Conservation (phyloP, 2,797 vertebrate species). For the Protosalanx chinensis region DNA sequence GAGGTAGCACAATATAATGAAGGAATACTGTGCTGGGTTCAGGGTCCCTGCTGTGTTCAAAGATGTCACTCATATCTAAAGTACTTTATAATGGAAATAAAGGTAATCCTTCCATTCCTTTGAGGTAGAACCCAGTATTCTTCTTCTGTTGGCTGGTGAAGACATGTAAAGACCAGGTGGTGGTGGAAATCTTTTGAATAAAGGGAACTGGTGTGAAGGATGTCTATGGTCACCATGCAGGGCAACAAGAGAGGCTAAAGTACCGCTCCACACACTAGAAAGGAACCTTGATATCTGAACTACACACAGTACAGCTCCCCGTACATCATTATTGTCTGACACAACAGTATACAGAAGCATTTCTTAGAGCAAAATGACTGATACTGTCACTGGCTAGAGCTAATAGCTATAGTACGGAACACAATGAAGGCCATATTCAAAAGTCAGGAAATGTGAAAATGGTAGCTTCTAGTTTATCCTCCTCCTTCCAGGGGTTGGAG, state of each 20-base stretch:
- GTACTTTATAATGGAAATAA: conserved; percentile 76
- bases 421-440: too few relatives aligned
- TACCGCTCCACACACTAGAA: conserved; percentile 28
- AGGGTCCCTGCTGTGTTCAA: conserved; percentile 74
- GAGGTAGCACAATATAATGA: conserved; percentile 69
- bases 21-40: conserved; percentile 60
- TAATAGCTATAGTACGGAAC: too few relatives aligned
- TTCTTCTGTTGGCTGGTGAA: conserved; percentile 47
- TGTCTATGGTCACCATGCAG: conserved; percentile 29
- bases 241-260: conserved; percentile 29
- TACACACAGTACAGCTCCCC: neutral
- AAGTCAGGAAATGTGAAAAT: too few relatives aligned
- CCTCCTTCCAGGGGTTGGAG: conserved; percentile 33
- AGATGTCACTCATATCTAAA: conserved; percentile 65
- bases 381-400: too few relatives aligned
- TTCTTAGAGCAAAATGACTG: too few relatives aligned
- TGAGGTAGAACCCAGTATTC: conserved; percentile 54
- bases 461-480: conserved; percentile 18
- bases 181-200: conserved; percentile 30
- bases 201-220: conserved; percentile 16
- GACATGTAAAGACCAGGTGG: conserved; percentile 34
- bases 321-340: neutral
- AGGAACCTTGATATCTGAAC: conserved; percentile 21
- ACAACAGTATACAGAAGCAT: too few relatives aligned
- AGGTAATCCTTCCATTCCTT: conserved; percentile 70